Conservation (phyloP, 2,797 vertebrate species). For the Artibeus jamaicensis region DNA sequence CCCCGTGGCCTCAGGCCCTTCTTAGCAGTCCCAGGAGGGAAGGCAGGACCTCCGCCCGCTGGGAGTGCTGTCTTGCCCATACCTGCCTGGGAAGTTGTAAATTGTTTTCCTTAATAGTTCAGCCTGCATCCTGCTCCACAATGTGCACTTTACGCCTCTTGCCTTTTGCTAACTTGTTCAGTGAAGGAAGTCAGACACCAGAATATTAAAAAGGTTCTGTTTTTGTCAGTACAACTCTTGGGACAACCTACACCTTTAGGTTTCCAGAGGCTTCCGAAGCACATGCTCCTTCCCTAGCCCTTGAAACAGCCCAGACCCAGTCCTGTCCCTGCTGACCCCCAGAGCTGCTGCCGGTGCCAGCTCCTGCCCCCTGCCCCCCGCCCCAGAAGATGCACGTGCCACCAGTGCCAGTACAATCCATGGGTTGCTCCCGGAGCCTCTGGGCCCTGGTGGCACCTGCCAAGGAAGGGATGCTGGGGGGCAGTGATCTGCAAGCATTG, state of each 20-base stretch:
- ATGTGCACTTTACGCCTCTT: slow-evolving; percentile 43
- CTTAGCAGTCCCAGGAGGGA: not conserved
- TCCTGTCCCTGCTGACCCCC: not conserved
- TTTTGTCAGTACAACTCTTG: not conserved
- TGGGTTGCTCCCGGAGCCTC: not conserved
- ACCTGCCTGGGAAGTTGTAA: not conserved
- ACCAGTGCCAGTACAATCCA: slow-evolving; percentile 16
- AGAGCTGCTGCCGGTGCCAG: not conserved
- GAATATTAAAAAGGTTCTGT: not conserved
- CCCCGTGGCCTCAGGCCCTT: not conserved
- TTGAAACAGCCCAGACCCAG: not conserved
- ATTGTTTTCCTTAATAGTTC: not conserved
- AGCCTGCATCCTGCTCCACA: slow-evolving; percentile 13
- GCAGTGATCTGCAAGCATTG: not conserved
- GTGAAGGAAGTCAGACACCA: not conserved
- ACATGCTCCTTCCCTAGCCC: not conserved
- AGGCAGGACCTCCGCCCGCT: not conserved
- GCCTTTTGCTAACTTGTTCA: slow-evolving; percentile 36
- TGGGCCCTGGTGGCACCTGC: not conserved
- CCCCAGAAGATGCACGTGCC: not conserved
- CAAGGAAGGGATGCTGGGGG: not conserved
- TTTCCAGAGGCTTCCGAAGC: slow-evolving; percentile 8
- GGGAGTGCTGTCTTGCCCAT: not conserved
- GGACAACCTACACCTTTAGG: not conserved
- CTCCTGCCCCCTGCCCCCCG: not conserved